Evolutionary conservation across 2,113 vertebrate genomes (phyloP).

Genomic region (Megaceryle maxima): DNA sequence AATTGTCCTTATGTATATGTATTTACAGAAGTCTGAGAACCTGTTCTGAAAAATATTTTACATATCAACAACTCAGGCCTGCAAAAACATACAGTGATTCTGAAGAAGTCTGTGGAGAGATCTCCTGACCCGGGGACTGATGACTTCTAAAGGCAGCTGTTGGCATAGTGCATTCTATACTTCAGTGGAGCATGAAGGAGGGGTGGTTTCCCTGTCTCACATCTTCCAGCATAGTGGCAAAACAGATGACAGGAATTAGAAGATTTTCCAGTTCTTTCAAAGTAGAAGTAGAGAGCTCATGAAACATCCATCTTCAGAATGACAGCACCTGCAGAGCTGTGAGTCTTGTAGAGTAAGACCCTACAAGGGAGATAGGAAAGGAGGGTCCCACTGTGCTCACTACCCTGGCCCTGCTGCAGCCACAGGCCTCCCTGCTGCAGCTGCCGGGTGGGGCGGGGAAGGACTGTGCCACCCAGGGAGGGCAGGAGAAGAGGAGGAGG

Average conservation of each 20-base stretch:
- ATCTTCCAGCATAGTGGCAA: background rate
- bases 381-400: fast-evolving
- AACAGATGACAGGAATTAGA: background rate
- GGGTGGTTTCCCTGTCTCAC: background rate
- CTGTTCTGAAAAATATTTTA: background rate
- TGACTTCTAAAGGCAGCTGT: background rate
- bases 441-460: no score
- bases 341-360: background rate
- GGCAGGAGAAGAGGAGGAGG: background rate
- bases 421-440: no score
- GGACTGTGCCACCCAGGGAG: fast-evolving
- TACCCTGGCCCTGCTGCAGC: fast-evolving
- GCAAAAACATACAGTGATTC: background rate
- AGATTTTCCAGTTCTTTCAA: background rate
- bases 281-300: background rate
- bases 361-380: no score
- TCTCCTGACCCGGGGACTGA: background rate
- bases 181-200: background rate
- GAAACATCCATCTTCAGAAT: background rate
- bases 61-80: background rate
- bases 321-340: background rate
- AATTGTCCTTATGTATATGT: background rate
- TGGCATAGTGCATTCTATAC: background rate
- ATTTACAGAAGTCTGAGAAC: background rate
- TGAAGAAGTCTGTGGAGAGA: background rate